Percentiles rank a stretch among this genome's conserved stretches.
These are phyloP conservation scores for Rhyzopertha dominica DNA, from an alignment of 1,140 invertebrate genomes.

Conservation along the genomic window DNA sequence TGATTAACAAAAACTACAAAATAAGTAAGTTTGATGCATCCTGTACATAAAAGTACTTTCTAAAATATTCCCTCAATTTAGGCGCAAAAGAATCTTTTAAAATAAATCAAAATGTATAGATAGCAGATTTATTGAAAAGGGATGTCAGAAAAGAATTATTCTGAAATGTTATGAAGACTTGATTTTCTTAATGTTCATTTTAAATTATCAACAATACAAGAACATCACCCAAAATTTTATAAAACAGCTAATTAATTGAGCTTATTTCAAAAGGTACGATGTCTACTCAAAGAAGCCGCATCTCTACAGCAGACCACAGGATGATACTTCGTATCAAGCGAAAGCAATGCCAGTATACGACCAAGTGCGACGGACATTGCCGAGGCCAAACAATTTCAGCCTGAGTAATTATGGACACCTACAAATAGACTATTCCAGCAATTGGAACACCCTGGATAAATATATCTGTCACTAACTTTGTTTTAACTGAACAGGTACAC, in stretches of 20 bases:
- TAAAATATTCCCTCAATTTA: too few species aligned
- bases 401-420: constrained; percentile 65
- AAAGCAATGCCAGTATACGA: constrained; percentile 35
- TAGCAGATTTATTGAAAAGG: too few species aligned
- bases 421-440: constrained; percentile 69
- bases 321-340: constrained; percentile 17
- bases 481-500: too few species aligned
- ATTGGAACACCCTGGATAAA: constrained; percentile 55
- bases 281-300: constrained; percentile 19
- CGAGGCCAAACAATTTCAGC: constrained; percentile 52
- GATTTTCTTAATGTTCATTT: constrained; percentile 2
- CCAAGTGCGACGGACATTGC: constrained; percentile 24
- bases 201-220: constrained; percentile 1
- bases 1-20: too few species aligned
- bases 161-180: constrained; percentile 1
- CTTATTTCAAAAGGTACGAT: constrained; percentile 23
- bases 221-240: too few species aligned
- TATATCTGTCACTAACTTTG: too few species aligned
- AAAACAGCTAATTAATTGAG: constrained; percentile 1
- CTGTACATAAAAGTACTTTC: too few species aligned
- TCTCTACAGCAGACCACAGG: constrained; percentile 33
- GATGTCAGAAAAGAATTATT: too few species aligned
- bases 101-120: too few species aligned
- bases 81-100: too few species aligned
- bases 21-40: too few species aligned